Conservation (phyloP, 1,140 invertebrate genomes). For the Brachionus rubens region DNA sequence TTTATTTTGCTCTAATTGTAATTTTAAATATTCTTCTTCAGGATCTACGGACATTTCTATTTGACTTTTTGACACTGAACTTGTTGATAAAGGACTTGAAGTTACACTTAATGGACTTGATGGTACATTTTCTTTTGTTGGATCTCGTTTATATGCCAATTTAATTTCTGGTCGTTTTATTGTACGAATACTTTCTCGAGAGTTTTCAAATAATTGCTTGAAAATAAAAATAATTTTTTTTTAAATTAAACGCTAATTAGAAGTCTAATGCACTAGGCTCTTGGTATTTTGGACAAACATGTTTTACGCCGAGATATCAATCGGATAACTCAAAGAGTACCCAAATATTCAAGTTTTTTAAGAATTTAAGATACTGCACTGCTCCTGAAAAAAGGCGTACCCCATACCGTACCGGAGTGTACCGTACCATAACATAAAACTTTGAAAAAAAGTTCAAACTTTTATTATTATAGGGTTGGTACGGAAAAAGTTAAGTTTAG, state of each 20-base stretch:
- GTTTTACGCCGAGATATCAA: too few relatives aligned
- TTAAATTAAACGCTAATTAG: neutral
- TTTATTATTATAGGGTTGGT: too few relatives aligned
- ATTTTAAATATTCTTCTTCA: conserved; percentile 20
- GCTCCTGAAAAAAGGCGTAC: too few relatives aligned
- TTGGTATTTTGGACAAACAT: too few relatives aligned
- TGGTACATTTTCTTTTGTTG: neutral
- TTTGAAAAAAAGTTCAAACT: too few relatives aligned
- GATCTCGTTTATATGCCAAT: conserved; percentile 5
- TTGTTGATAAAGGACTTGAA: neutral
- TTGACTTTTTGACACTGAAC: neutral
- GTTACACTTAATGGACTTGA: neutral
- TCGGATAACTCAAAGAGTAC: too few relatives aligned
- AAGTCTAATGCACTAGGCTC: neutral
- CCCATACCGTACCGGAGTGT: too few relatives aligned
- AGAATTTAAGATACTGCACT: too few relatives aligned
- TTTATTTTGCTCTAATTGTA: neutral
- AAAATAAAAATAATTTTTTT: neutral
- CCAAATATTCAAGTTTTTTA: too few relatives aligned
- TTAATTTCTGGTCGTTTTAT: neutral
- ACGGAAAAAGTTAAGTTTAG: too few relatives aligned
- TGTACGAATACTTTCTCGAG: neutral
- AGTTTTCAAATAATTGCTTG: conserved; percentile 11
- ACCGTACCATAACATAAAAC: too few relatives aligned
- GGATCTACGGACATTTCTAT: neutral